Conservation (phyloP, 37 sponge, comb jelly and placozoan species). For the Cladorhizidae sp. region DNA sequence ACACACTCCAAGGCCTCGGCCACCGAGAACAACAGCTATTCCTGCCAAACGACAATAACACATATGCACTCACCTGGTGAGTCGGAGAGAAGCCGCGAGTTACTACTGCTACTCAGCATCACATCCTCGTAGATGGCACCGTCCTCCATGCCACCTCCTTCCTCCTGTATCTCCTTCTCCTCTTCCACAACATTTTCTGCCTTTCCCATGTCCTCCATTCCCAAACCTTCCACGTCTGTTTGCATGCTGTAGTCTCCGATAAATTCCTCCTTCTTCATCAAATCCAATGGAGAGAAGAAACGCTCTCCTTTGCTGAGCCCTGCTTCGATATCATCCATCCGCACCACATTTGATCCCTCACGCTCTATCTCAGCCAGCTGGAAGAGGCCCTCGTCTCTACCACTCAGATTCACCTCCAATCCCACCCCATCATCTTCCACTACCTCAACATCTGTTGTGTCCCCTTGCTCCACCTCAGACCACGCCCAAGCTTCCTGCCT, state of each 20-base stretch:
- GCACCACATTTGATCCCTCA: background rate
- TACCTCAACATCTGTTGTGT: background rate
- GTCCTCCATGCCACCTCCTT: background rate
- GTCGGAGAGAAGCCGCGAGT: background rate
- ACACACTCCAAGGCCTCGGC: too few species aligned
- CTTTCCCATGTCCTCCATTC: background rate
- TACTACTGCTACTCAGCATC: background rate
- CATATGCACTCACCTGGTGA: background rate
- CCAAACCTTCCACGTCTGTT: too few species aligned
- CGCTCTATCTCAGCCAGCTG: background rate
- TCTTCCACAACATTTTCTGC: background rate
- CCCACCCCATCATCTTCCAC: background rate
- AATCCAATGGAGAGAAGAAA: too few species aligned
- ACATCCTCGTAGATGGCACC: conserved; percentile 13
- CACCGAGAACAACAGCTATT: too few species aligned
- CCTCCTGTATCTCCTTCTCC: background rate
- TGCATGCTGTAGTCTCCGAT: too few species aligned
- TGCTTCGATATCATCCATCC: background rate
- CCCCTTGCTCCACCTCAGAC: background rate
- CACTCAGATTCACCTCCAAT: background rate
- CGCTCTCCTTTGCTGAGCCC: background rate
- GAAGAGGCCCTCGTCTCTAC: background rate
- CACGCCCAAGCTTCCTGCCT: background rate
- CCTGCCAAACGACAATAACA: too few species aligned
- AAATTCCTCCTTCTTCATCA: too few species aligned